These are phyloP conservation scores for Tupaia chinensis DNA, from an alignment of 2,113 vertebrate genomes.

Conservation along the genomic window DNA sequence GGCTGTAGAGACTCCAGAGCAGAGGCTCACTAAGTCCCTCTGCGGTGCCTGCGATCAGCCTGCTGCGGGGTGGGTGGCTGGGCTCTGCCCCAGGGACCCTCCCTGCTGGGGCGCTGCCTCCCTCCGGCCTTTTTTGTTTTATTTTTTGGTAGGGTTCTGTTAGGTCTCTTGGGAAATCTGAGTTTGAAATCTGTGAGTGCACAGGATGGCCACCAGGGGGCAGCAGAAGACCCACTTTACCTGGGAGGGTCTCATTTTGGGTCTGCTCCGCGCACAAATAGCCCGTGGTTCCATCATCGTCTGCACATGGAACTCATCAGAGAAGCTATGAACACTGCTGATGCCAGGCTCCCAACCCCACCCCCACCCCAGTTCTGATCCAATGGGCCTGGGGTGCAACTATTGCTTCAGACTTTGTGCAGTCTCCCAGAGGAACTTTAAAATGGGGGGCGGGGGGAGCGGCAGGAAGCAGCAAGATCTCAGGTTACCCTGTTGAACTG, in stretches of 20 bases:
- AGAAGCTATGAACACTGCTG: neutral
- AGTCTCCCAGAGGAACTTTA: neutral
- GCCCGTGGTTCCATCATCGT: neutral
- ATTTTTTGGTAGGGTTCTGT: too few species aligned
- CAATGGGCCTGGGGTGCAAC: neutral
- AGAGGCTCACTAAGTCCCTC: neutral
- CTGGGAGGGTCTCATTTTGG: neutral
- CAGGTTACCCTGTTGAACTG: neutral
- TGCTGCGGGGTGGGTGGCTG: neutral
- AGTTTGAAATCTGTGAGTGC: neutral
- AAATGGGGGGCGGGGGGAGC: neutral
- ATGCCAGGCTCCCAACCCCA: neutral
- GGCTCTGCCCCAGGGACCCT: neutral
- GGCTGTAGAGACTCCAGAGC: neutral
- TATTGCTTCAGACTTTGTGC: neutral
- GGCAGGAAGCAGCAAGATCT: neutral
- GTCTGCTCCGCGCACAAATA: neutral
- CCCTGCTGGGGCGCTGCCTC: too few species aligned
- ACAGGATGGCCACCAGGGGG: neutral
- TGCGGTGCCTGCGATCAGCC: neutral
- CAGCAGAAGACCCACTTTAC: neutral
- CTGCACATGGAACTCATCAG: neutral
- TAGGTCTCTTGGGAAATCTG: neutral
- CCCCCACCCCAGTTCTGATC: neutral
- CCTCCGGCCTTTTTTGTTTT: neutral